phyloP scores from a whole-genome alignment of 2,113 vertebrate genomes.

The Sinosuthora webbiana region DNA sequence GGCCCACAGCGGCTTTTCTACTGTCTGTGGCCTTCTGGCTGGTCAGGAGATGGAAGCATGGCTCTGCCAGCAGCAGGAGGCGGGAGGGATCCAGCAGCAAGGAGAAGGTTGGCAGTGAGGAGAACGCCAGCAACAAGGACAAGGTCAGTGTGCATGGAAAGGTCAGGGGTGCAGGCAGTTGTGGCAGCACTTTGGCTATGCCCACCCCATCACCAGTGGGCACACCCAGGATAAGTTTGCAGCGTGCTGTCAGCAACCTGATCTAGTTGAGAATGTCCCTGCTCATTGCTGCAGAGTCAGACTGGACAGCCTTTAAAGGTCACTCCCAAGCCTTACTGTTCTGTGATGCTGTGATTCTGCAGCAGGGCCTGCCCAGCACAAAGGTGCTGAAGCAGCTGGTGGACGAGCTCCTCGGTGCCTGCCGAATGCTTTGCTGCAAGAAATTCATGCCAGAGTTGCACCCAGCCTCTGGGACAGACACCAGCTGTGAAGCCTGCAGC shows the following conservation, averaged over 20 bases:
- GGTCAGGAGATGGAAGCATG: too few species aligned
- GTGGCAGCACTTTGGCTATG: not conserved
- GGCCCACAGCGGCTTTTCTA: not conserved
- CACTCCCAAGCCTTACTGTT: not conserved
- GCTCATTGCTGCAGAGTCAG: not conserved
- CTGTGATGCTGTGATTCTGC: not conserved
- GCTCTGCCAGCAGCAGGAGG: not conserved
- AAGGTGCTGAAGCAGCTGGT: not conserved
- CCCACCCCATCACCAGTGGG: not conserved
- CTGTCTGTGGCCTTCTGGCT: not conserved
- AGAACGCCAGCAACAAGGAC: not conserved
- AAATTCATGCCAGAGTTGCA: not conserved
- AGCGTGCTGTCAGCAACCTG: not conserved
- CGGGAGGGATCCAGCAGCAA: not conserved
- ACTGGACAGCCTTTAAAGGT: not conserved
- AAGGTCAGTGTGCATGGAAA: not conserved
- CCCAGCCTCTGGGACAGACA: rapidly evolving
- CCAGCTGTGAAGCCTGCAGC: too few species aligned
- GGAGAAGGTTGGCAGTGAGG: not conserved
- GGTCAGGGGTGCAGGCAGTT: not conserved
- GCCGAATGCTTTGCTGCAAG: not conserved
- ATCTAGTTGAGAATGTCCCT: not conserved
- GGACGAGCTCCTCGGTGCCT: not conserved
- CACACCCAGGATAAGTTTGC: not conserved
- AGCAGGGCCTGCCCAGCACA: not conserved